Percentiles rank a stretch among this genome's conserved stretches.
phyloP scores from a whole-genome alignment of 2,797 vertebrate species.

The Chaenodraco wilsoni region DNA sequence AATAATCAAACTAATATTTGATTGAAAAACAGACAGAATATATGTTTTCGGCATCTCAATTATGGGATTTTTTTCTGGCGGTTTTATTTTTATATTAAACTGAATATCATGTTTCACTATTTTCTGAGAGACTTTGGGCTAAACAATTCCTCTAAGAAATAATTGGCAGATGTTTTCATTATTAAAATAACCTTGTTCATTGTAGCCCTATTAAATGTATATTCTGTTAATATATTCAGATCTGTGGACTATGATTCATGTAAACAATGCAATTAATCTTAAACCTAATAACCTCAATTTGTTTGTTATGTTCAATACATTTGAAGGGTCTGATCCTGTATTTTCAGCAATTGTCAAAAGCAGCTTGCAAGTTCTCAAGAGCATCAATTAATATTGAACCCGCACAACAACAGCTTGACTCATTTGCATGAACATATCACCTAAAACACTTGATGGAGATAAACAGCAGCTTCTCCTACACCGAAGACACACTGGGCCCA shows the following conservation, averaged over 20 bases:
- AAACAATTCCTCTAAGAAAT: too few relatives aligned
- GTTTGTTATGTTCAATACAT: background rate
- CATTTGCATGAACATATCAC: conserved; percentile 14
- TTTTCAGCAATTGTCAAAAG: background rate
- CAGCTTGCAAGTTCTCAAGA: background rate
- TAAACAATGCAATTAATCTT: background rate
- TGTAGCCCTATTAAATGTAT: background rate
- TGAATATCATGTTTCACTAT: too few relatives aligned
- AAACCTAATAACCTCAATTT: background rate
- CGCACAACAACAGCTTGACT: background rate
- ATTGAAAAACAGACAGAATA: too few relatives aligned
- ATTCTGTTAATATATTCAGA: conserved; percentile 6
- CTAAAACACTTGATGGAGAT: conserved; percentile 7
- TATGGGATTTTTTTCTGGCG: too few relatives aligned
- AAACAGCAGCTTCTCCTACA: conserved; percentile 4
- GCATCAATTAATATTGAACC: conserved; percentile 4
- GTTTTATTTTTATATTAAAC: too few relatives aligned
- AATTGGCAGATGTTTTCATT: too few relatives aligned
- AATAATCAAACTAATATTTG: too few relatives aligned
- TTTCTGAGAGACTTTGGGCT: too few relatives aligned
- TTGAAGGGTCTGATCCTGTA: background rate
- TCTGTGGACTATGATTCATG: background rate
- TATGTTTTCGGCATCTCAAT: too few relatives aligned
- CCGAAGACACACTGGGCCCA: background rate
- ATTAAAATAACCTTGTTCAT: too few relatives aligned